phyloP scores from a whole-genome alignment of 2,888 invertebrate species.

The Mimas tiliae region DNA sequence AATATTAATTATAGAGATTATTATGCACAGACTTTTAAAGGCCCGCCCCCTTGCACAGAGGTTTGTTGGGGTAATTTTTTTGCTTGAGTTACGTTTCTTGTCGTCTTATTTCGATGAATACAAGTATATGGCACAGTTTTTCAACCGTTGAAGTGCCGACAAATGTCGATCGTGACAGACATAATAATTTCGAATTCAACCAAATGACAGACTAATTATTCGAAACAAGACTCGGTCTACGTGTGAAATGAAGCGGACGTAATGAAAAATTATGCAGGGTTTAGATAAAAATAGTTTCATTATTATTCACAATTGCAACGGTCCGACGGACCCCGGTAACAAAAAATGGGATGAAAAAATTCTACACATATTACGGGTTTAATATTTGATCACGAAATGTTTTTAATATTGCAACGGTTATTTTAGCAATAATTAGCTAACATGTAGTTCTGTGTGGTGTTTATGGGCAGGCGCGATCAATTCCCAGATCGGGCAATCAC shows the following conservation, averaged over 20 bases:
- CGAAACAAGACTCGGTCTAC: conserved; percentile 32
- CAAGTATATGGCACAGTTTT: conserved; percentile 35
- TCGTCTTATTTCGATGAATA: too few species aligned
- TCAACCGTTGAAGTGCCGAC: conserved; percentile 42
- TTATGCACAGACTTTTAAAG: too few species aligned
- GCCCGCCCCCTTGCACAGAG: too few species aligned
- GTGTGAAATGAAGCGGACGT: conserved; percentile 27
- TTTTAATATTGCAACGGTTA: not conserved
- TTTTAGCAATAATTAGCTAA: not conserved
- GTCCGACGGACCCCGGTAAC: not conserved
- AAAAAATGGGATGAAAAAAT: conserved; percentile 4
- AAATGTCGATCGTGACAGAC: conserved; percentile 53
- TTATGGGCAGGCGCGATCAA: too few species aligned
- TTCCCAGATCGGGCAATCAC: too few species aligned
- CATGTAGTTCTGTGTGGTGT: too few species aligned
- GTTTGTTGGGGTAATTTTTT: too few species aligned
- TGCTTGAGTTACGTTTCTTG: too few species aligned
- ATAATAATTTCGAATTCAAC: conserved; percentile 52
- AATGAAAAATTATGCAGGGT: conserved; percentile 26
- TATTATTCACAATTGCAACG: conserved; percentile 24
- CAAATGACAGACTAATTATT: conserved; percentile 67
- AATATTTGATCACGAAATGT: not conserved
- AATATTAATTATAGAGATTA: too few species aligned
- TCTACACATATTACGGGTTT: not conserved
- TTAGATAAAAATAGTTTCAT: conserved; percentile 29